These are phyloP conservation scores for Sinelater perroti DNA, from an alignment of 2,888 invertebrate genomes.

Conservation along the genomic window DNA sequence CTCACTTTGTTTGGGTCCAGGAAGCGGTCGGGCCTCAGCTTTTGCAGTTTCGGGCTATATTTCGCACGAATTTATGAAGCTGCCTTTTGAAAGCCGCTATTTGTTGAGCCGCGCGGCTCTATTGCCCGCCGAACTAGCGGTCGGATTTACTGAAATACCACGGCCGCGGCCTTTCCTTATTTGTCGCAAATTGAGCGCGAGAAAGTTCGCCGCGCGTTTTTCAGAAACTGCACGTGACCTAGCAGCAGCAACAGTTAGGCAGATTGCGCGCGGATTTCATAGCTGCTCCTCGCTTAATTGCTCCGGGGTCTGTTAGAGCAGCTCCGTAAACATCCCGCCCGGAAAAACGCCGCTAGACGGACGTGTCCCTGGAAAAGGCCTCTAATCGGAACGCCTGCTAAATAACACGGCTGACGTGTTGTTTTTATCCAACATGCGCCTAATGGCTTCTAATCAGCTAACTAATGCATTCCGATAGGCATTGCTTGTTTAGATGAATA, in stretches of 20 bases:
- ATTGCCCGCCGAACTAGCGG: too few relatives aligned
- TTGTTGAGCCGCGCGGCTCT: too few relatives aligned
- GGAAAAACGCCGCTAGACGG: conserved; percentile 11
- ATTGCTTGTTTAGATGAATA: conserved; percentile 40
- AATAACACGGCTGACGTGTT: conserved; percentile 30
- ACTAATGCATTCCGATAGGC: conserved; percentile 40
- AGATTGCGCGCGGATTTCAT: conserved; percentile 11
- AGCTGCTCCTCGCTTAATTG: conserved; percentile 7
- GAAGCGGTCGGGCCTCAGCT: too few relatives aligned
- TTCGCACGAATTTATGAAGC: too few relatives aligned
- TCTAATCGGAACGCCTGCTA: conserved; percentile 13
- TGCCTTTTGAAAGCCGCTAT: too few relatives aligned
- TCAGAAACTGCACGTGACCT: not conserved
- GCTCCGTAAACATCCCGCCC: conserved; percentile 7
- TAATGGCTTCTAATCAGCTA: conserved; percentile 41
- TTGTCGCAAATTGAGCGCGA: conserved; percentile 1
- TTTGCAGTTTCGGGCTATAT: too few relatives aligned
- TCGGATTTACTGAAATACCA: conserved; percentile 11
- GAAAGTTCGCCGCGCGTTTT: conserved; percentile 11
- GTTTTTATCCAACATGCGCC: conserved; percentile 34
- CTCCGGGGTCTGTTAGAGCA: conserved; percentile 4
- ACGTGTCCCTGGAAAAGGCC: conserved; percentile 6
- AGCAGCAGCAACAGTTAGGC: conserved; percentile 6
- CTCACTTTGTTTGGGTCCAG: too few relatives aligned
- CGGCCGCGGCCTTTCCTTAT: conserved; percentile 8